Evolutionary conservation across 2,113 vertebrate species (phyloP).

Genomic region (Vidua macroura): DNA sequence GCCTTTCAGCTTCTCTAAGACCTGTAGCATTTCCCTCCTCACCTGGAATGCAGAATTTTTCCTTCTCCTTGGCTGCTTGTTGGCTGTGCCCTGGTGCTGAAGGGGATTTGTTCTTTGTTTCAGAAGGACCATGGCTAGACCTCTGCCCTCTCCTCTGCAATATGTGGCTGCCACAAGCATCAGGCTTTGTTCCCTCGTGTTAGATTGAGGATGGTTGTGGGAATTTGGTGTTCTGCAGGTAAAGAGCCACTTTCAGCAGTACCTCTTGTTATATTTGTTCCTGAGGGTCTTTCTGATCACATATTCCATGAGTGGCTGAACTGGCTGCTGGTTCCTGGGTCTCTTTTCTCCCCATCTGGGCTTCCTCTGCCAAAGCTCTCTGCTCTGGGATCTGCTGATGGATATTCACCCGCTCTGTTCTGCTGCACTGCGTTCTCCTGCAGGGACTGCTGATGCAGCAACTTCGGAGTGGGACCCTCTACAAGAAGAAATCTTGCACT

Average conservation of each 20-base stretch:
- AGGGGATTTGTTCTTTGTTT: not conserved
- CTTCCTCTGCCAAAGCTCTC: not conserved
- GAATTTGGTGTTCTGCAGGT: not conserved
- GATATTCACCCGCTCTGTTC: not conserved
- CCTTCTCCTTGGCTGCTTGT: not conserved
- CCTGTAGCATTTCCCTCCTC: not conserved
- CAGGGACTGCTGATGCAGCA: constrained; percentile 33
- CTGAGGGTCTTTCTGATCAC: not conserved
- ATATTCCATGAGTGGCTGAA: not conserved
- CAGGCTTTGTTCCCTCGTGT: not conserved
- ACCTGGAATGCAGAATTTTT: not conserved
- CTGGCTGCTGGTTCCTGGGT: not conserved
- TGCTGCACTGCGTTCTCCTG: not conserved
- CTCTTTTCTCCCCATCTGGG: not conserved
- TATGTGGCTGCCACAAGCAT: not conserved
- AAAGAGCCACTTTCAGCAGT: not conserved
- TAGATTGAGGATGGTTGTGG: not conserved
- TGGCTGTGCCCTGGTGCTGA: not conserved
- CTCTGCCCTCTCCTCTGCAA: not conserved
- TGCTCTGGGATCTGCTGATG: not conserved
- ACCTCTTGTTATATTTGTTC: not conserved
- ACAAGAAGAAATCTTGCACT: not conserved
- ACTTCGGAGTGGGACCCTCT: not conserved
- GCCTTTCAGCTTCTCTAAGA: not conserved
- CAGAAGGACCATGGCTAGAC: not conserved